Conservation (phyloP, 2,888 invertebrate species). For the Cremastobaeus sp. region DNA sequence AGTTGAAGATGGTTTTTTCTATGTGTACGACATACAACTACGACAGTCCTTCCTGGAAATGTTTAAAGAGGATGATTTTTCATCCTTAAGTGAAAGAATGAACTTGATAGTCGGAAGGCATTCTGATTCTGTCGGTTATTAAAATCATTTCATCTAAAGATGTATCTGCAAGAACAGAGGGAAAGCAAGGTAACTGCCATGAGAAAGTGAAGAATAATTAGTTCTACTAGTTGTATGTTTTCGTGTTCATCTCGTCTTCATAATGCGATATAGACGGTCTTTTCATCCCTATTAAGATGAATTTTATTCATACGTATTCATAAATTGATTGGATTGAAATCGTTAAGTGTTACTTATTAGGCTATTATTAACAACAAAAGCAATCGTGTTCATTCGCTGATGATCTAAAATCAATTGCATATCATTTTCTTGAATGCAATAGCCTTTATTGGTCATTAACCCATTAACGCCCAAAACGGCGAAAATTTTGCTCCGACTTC, state of each 20-base stretch:
- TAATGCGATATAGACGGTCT: background rate
- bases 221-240: conserved; percentile 45
- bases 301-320: conserved; percentile 1
- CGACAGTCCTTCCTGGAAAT: background rate
- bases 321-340: background rate
- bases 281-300: conserved; percentile 18
- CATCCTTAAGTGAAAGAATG: background rate
- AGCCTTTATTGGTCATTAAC: too few species aligned
- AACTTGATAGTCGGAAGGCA: conserved; percentile 1
- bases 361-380: too few species aligned
- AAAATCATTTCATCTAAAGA: conserved; percentile 14
- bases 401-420: too few species aligned
- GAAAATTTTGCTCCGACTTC: too few species aligned
- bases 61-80: background rate
- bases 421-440: too few species aligned
- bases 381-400: too few species aligned
- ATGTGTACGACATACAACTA: too few species aligned
- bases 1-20: too few species aligned
- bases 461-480: too few species aligned
- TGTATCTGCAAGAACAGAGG: conserved; percentile 17
- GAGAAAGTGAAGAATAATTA: conserved; percentile 53
- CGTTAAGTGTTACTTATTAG: background rate
- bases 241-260: conserved; percentile 15
- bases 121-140: conserved; percentile 7
- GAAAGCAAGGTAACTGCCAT: conserved; percentile 40